A percentile compares a stretch with the other conserved stretches of the same genome.
Evolutionary conservation across 2,888 invertebrate genomes (phyloP).

Genomic region (Archaeoteleia sp.): DNA sequence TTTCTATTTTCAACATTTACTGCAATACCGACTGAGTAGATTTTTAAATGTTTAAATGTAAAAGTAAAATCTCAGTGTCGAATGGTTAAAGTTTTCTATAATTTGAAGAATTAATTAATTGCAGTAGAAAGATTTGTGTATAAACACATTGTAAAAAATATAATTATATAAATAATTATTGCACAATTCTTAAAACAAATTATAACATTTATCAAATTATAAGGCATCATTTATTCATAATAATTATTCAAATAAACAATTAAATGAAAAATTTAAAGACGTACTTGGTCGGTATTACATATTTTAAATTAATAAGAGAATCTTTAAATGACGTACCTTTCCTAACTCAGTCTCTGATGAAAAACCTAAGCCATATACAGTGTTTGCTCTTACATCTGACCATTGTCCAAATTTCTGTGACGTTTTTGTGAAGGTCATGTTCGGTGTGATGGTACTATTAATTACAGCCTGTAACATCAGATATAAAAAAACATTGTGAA

Average conservation of each 20-base stretch:
- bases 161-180: conserved; percentile 9
- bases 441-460: conserved; percentile 97
- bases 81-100: no score
- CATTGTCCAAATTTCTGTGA: conserved; percentile 99
- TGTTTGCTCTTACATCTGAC: conserved; percentile 98
- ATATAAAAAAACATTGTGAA: conserved; percentile 18
- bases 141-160: no score
- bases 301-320: no score
- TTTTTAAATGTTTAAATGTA: no score
- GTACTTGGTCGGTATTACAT: no score
- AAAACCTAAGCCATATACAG: conserved; percentile 97
- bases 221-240: no score
- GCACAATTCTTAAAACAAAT: conserved; percentile 3
- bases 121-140: no score
- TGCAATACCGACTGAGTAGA: background rate
- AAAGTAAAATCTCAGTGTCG: no score
- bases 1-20: background rate
- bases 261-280: no score
- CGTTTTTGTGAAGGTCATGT: conserved; percentile 99
- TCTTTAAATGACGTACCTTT: conserved; percentile 79
- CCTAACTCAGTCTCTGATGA: conserved; percentile 95
- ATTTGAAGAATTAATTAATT: no score
- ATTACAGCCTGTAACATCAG: conserved; percentile 90
- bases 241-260: no score
- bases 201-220: no score